Evolutionary conservation across 2,888 invertebrate genomes (phyloP).

Genomic region (Geophilus truncorum): DNA sequence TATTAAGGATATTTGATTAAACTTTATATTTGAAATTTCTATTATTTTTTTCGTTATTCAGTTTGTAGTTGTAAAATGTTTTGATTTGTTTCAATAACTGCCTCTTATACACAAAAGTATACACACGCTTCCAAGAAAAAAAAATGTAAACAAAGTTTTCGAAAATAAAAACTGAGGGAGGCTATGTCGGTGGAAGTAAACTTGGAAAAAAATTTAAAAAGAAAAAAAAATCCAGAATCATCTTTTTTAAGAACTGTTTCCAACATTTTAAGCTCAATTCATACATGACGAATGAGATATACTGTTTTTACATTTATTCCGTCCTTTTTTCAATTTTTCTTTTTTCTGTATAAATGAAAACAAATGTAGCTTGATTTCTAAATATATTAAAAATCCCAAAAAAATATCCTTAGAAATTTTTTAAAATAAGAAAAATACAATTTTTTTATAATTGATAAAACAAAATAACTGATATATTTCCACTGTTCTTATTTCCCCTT

Average conservation of each 20-base stretch:
- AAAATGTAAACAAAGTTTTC: background rate
- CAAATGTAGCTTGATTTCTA: constrained; percentile 1
- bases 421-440: background rate
- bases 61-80: background rate
- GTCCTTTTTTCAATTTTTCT: background rate
- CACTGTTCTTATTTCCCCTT: no score
- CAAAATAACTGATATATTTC: no score
- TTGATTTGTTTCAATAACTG: background rate
- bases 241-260: background rate
- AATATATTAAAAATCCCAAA: constrained; percentile 6
- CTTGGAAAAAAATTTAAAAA: no score
- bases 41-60: background rate
- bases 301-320: constrained; percentile 13
- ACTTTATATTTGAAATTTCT: constrained; percentile 18
- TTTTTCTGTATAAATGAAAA: constrained; percentile 12
- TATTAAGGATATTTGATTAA: constrained; percentile 14
- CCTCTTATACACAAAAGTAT: constrained; percentile 12
- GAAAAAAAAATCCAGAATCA: no score
- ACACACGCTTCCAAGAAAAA: background rate
- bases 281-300: background rate
- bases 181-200: no score
- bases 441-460: background rate
- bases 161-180: no score
- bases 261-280: background rate
- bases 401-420: background rate